Percentiles rank a stretch among this genome's conserved stretches.
These are phyloP conservation scores for Alviniconcha marisindica DNA, from an alignment of 1,140 invertebrate genomes.

Conservation along the genomic window DNA sequence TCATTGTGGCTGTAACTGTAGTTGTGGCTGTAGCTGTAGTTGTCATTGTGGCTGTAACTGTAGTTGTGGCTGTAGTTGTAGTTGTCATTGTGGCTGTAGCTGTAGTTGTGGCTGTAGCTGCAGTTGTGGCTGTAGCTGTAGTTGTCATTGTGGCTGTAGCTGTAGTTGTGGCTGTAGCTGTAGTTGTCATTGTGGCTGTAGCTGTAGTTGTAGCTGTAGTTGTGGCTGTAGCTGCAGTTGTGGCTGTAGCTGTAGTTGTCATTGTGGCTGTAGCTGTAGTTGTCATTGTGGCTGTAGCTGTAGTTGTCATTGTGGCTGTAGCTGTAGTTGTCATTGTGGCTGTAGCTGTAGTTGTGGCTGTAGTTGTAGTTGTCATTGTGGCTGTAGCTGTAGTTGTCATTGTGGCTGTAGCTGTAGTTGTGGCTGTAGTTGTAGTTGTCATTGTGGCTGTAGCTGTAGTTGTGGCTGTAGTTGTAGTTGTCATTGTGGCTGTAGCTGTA, in stretches of 20 bases:
- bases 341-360: background rate
- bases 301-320: background rate
- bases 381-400: background rate
- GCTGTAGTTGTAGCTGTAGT: background rate
- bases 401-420: too few relatives aligned
- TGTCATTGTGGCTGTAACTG: background rate
- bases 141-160: background rate
- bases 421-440: background rate
- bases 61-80: background rate
- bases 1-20: background rate
- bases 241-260: constrained; percentile 5
- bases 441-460: background rate
- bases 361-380: background rate
- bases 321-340: background rate
- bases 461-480: background rate
- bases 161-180: background rate
- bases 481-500: background rate
- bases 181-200: background rate
- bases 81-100: too few relatives aligned
- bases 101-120: background rate
- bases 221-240: background rate
- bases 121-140: background rate
- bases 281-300: background rate
- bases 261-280: background rate
- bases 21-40: background rate